Conservation (phyloP, 1,140 invertebrate genomes). For the Scaptodrosophila lebanonensis region DNA sequence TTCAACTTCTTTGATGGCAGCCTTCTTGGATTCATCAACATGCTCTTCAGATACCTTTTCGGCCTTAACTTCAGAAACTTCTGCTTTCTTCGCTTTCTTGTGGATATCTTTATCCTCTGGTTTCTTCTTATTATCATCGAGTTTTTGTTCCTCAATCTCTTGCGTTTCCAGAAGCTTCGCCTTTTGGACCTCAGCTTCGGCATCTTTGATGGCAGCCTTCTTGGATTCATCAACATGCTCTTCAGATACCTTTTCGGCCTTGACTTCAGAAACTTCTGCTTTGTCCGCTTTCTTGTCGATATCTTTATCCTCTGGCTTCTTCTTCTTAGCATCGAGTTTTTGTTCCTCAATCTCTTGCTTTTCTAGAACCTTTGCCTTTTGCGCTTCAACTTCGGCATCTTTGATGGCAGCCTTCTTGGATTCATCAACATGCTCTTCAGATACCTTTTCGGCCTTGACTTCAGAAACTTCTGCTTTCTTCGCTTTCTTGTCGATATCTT, state of each 20-base stretch:
- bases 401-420: constrained; percentile 1
- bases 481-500: too few relatives aligned
- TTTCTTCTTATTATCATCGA: too few relatives aligned
- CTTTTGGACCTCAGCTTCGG: too few relatives aligned
- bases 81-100: neutral
- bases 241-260: constrained; percentile 5
- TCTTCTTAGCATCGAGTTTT: constrained; percentile 6
- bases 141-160: too few relatives aligned
- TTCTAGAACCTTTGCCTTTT: constrained; percentile 30
- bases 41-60: constrained; percentile 1
- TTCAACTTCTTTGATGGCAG: neutral
- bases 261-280: constrained; percentile 3
- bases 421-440: constrained; percentile 2
- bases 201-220: too few relatives aligned
- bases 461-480: too few relatives aligned
- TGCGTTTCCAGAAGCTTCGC: too few relatives aligned
- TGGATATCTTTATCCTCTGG: too few relatives aligned
- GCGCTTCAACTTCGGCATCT: constrained; percentile 17
- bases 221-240: too few relatives aligned
- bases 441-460: neutral
- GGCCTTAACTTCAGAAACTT: too few relatives aligned
- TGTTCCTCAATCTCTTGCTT: constrained; percentile 10
- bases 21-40: neutral
- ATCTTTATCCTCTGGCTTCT: constrained; percentile 2
- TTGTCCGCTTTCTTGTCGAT: neutral